A percentile compares a stretch with the other conserved stretches of the same genome.
These are phyloP conservation scores for Tinea pellionella DNA, from an alignment of 2,888 invertebrate genomes.

Conservation along the genomic window DNA sequence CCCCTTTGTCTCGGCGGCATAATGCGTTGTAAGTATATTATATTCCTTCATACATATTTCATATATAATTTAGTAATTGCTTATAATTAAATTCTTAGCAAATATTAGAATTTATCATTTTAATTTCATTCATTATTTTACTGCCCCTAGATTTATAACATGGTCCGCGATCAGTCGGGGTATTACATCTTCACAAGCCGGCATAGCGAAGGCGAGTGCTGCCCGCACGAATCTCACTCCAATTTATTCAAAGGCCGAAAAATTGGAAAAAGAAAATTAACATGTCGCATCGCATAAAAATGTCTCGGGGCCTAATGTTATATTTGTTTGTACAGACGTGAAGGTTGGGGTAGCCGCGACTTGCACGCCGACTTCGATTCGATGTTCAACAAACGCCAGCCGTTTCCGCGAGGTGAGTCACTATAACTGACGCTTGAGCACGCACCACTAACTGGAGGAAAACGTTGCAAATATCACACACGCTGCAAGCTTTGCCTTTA, in stretches of 20 bases:
- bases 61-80: background rate
- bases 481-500: constrained; percentile 6
- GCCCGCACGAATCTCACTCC: no score
- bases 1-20: constrained; percentile 64
- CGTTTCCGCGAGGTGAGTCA: constrained; percentile 77
- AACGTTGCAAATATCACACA: constrained; percentile 47
- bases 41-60: background rate
- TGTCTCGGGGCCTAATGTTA: no score
- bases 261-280: no score
- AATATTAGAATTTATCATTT: constrained; percentile 13
- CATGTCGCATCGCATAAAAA: no score
- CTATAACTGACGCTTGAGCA: constrained; percentile 24
- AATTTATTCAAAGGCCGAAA: no score
- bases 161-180: no score
- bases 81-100: constrained; percentile 14
- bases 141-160: no score
- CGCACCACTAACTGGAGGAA: constrained; percentile 28
- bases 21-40: constrained; percentile 54
- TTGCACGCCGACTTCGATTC: constrained; percentile 79
- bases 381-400: constrained; percentile 73
- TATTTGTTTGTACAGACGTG: constrained; percentile 37
- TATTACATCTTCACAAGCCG: no score
- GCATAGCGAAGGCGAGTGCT: no score
- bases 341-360: constrained; percentile 74
- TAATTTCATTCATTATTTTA: constrained; percentile 14